Conservation (phyloP, 2,113 vertebrate species). For the Choloepus hoffmanni region DNA sequence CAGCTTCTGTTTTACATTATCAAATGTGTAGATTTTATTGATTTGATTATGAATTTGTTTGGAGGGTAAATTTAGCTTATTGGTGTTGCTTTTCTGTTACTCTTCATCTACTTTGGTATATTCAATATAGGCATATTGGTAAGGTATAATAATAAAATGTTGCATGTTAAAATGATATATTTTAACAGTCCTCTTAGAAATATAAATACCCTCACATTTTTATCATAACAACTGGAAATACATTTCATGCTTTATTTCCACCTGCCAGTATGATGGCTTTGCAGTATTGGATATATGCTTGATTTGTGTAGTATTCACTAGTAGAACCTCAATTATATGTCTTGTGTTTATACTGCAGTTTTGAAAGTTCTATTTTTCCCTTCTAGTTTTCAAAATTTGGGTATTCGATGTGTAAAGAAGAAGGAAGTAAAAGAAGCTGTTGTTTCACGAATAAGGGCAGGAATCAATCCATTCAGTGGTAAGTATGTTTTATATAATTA, state of each 20-base stretch:
- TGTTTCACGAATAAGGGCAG: slow-evolving; percentile 91
- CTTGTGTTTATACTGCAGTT: slow-evolving; percentile 35
- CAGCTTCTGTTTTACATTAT: slow-evolving; percentile 38
- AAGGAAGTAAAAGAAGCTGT: slow-evolving; percentile 97
- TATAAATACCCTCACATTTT: neutral
- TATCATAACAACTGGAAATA: neutral
- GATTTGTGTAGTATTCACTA: neutral
- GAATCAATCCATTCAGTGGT: slow-evolving; percentile 98
- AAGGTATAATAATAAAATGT: slow-evolving; percentile 38
- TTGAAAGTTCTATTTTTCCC: slow-evolving; percentile 64
- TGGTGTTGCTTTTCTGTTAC: neutral
- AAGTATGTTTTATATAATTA: slow-evolving; percentile 80
- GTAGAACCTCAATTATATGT: slow-evolving; percentile 5
- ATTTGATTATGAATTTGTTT: slow-evolving; percentile 45
- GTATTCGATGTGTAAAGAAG: slow-evolving; percentile 98
- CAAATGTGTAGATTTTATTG: slow-evolving; percentile 28
- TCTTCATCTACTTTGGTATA: slow-evolving; percentile 13
- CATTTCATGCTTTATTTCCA: neutral
- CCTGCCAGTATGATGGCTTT: neutral
- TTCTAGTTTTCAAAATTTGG: slow-evolving; percentile 97
- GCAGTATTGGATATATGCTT: slow-evolving; percentile 9
- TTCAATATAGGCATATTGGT: neutral
- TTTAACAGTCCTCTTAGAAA: slow-evolving; percentile 38
- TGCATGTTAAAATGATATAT: slow-evolving; percentile 10
- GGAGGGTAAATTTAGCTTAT: slow-evolving; percentile 37